These are phyloP conservation scores for Symphodus melops DNA, from an alignment of 2,113 vertebrate genomes.

Conservation along the genomic window DNA sequence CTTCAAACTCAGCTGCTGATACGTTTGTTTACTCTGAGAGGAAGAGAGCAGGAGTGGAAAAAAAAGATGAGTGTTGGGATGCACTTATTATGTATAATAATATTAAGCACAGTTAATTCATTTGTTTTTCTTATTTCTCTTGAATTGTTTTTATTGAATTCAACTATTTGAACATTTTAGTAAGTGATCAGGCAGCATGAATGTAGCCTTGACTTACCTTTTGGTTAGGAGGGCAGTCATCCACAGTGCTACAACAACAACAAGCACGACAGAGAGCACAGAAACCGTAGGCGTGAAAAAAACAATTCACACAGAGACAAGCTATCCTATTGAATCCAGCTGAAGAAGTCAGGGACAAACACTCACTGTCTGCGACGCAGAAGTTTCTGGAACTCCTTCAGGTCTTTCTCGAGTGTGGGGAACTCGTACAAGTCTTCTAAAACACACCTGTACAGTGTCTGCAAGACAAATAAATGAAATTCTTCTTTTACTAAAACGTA, in stretches of 20 bases:
- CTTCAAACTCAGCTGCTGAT: conserved; percentile 96
- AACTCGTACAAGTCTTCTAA: conserved; percentile 97
- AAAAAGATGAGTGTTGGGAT: neutral
- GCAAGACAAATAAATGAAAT: conserved; percentile 36
- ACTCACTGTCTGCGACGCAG: conserved; percentile 97
- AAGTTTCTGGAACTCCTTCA: conserved; percentile 98
- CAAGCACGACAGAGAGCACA: conserved; percentile 19
- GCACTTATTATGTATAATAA: too few relatives aligned
- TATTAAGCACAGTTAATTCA: too few relatives aligned
- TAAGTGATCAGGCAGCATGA: neutral
- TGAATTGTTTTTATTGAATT: too few relatives aligned
- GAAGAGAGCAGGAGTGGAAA: neutral
- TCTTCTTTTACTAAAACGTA: neutral
- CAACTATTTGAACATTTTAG: too few relatives aligned
- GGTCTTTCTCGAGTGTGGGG: conserved; percentile 93
- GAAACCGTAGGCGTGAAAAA: neutral
- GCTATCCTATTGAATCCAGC: neutral
- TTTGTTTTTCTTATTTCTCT: too few relatives aligned
- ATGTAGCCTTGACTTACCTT: conserved; percentile 67
- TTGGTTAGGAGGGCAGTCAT: conserved; percentile 94
- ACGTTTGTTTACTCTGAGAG: conserved; percentile 91
- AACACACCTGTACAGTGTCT: conserved; percentile 96
- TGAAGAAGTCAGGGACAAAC: neutral
- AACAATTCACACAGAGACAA: neutral
- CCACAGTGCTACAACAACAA: conserved; percentile 88